Percentiles rank a stretch among this genome's conserved stretches.
Conservation (phyloP, 2,113 vertebrate species). For the Dolichotis patagonum region DNA sequence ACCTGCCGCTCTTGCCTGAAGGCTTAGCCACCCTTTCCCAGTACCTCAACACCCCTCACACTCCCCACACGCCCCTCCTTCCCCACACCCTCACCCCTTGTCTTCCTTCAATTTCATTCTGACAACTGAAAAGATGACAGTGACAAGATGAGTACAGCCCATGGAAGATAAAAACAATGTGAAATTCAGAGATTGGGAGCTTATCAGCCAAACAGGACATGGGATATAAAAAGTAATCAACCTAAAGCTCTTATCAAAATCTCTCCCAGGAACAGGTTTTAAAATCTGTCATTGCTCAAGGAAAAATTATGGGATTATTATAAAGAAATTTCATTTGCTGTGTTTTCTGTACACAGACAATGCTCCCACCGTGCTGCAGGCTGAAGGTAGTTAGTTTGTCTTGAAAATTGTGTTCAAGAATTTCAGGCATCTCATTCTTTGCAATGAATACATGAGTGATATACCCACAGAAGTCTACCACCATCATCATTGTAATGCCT, state of each 20-base stretch:
- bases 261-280: constrained; percentile 82
- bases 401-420: constrained; percentile 26
- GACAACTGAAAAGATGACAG: constrained; percentile 80
- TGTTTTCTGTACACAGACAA: constrained; percentile 27
- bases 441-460: background rate
- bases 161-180: constrained; percentile 87
- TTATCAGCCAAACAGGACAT: constrained; percentile 85
- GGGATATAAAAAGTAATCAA: constrained; percentile 87
- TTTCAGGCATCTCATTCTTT: constrained; percentile 20
- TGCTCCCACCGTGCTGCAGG: background rate
- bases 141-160: constrained; percentile 78
- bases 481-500: background rate
- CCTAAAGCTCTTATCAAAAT: constrained; percentile 87
- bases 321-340: constrained; percentile 74
- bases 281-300: constrained; percentile 79
- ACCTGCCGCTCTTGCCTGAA: constrained; percentile 66
- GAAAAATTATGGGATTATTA: constrained; percentile 84
- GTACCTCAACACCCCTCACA: background rate
- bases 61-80: too few species aligned
- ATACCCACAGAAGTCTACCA: background rate
- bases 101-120: background rate
- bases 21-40: constrained; percentile 53
- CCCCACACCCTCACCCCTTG: too few species aligned
- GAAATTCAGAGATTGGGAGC: constrained; percentile 83
- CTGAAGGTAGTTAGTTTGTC: background rate